Evolutionary conservation across 2,888 invertebrate genomes (phyloP), one percentile per base, ranked within the genome.

Genomic region (Matsumyia berberina): DNA sequence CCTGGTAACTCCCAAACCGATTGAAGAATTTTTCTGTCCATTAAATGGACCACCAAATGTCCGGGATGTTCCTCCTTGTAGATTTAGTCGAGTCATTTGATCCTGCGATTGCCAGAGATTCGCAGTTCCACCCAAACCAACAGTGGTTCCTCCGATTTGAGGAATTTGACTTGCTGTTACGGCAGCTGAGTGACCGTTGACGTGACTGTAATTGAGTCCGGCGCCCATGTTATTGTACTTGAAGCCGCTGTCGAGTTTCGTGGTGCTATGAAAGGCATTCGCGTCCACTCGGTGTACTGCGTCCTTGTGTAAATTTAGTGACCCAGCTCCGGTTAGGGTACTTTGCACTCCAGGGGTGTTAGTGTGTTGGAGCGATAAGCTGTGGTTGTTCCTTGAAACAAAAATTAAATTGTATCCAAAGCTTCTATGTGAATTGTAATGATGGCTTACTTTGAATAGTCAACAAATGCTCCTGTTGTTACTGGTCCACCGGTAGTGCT

Each of bases 261-360:
- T 86, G 8, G 72, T 39, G 19, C 70, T 82, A 24, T 80, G 69
- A n/a, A 86, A 86, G 0, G 79, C 78, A 58, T 86, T 86, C 3
- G 83, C 86, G 7, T 85, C 86, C 0, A 87, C 53, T 35, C 69
- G 80, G 35, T 76, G 69, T 0, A 35, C 15, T 0, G 35, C 11
- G 1, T 79, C 72, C 2, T 81, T 33, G 9, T 81, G 60, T 7
- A 74, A 62, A 42, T 87, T 86, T 7, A 85, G 7, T 2, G 55
- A 55, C 7, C 81, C 86, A 17, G 51, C 66, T 24, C 24, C 24
- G 24, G 24, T 37, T 9, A 74, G 35, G 2, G 76, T 74, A 24
- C 19, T 77, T 39, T 46, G 58, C 5, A 51, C 37, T 12, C 86
- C 86, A 4, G 83, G 86, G 0, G 78, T 83, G 6, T 55, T 49